Evolutionary conservation across 2,113 vertebrate genomes (phyloP).

Genomic region (Guaruba guarouba): DNA sequence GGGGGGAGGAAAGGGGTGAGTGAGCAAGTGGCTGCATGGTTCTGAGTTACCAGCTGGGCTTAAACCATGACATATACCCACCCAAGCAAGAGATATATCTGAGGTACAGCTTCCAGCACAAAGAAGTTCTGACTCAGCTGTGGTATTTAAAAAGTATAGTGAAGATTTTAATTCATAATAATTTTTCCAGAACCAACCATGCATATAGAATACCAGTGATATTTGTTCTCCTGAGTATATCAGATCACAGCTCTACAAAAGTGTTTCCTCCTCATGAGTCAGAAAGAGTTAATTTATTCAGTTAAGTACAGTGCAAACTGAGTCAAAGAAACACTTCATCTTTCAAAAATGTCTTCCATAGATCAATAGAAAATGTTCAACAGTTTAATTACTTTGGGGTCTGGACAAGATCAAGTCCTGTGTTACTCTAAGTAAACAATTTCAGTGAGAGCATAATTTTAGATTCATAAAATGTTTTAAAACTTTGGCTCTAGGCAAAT

Average conservation of each 20-base stretch:
- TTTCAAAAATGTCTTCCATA: neutral
- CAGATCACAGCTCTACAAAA: neutral
- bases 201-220: neutral
- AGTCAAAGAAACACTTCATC: neutral
- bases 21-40: neutral
- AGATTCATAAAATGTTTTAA: neutral
- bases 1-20: neutral
- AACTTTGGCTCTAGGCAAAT: neutral
- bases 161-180: neutral
- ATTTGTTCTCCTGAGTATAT: neutral
- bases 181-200: neutral
- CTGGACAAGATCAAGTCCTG: neutral
- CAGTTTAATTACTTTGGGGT: neutral
- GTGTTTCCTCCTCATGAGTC: neutral
- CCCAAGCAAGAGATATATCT: neutral
- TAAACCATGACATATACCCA: neutral
- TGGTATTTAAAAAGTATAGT: neutral
- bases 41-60: neutral
- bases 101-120: neutral
- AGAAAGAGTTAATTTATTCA: neutral
- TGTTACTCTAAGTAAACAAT: neutral
- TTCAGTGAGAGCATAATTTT: neutral
- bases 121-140: neutral
- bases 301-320: neutral
- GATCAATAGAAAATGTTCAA: neutral